Evolutionary conservation across 2,888 invertebrate species (phyloP).

Genomic region (Abrostola triplasia): DNA sequence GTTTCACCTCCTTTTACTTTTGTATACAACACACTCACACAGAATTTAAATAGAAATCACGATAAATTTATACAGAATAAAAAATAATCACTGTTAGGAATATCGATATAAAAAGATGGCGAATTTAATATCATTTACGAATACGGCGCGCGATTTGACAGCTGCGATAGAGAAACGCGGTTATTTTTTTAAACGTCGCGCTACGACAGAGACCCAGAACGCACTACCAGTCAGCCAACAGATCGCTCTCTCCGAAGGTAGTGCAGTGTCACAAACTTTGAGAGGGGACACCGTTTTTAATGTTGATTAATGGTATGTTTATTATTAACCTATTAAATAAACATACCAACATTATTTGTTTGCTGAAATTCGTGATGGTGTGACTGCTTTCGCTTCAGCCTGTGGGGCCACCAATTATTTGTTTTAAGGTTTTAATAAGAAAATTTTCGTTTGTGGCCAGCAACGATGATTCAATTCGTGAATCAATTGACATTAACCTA

Average conservation of each 20-base stretch:
- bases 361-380: background rate
- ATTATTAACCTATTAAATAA: no score
- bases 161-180: constrained; percentile 63
- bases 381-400: no score
- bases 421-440: no score
- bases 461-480: no score
- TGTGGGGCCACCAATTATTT: no score
- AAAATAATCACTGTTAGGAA: constrained; percentile 36
- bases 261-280: constrained; percentile 65
- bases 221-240: constrained; percentile 71
- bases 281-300: constrained; percentile 60
- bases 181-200: constrained; percentile 65
- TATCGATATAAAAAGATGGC: constrained; percentile 28
- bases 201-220: constrained; percentile 64
- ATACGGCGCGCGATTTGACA: constrained; percentile 68
- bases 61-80: constrained; percentile 34
- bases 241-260: constrained; percentile 78
- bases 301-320: constrained; percentile 11
- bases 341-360: no score
- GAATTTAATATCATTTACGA: constrained; percentile 43
- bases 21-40: constrained; percentile 64
- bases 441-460: no score
- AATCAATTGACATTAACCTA: no score
- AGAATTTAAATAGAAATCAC: constrained; percentile 49
- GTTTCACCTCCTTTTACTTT: constrained; percentile 84